These are phyloP conservation scores for Leptinotarsa tumamoca DNA, from an alignment of 2,888 invertebrate genomes.

Conservation along the genomic window DNA sequence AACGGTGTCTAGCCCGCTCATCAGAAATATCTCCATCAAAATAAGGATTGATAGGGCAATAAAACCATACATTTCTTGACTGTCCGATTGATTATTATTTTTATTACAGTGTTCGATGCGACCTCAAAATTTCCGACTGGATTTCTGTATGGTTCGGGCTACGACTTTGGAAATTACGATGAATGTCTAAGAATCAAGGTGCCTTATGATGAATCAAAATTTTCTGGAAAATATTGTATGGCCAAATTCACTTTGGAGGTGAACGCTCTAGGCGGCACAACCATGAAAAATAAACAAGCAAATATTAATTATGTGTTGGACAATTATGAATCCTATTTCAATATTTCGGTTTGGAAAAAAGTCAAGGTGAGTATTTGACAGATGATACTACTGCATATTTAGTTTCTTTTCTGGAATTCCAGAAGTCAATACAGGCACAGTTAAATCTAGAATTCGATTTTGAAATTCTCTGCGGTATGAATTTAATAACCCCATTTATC, in stretches of 20 bases:
- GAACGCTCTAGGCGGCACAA: constrained; percentile 29
- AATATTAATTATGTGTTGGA: constrained; percentile 28
- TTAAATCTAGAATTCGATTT: too few relatives aligned
- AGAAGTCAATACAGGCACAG: too few relatives aligned
- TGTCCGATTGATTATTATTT: constrained; percentile 2
- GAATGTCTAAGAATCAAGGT: constrained; percentile 70
- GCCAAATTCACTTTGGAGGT: constrained; percentile 68
- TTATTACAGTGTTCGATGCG: constrained; percentile 75
- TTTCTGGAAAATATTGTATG: constrained; percentile 75
- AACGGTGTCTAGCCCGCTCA: not conserved
- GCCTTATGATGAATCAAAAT: constrained; percentile 53
- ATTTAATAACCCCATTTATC: too few relatives aligned
- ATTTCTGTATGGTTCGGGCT: constrained; percentile 74
- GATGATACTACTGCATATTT: too few relatives aligned
- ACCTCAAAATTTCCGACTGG: constrained; percentile 78
- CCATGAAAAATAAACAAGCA: not conserved
- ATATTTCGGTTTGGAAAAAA: constrained; percentile 52
- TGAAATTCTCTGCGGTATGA: too few relatives aligned
- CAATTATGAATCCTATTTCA: constrained; percentile 34
- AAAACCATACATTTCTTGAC: constrained; percentile 1
- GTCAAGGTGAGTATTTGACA: constrained; percentile 45
- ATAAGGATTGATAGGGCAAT: constrained; percentile 10
- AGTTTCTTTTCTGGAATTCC: too few relatives aligned
- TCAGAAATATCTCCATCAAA: not conserved
- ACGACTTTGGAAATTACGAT: constrained; percentile 79